Percentiles rank a stretch among this genome's conserved stretches.
Conservation (phyloP, 1,140 invertebrate genomes). For the honey bee (Apis mellifera) region DNA sequence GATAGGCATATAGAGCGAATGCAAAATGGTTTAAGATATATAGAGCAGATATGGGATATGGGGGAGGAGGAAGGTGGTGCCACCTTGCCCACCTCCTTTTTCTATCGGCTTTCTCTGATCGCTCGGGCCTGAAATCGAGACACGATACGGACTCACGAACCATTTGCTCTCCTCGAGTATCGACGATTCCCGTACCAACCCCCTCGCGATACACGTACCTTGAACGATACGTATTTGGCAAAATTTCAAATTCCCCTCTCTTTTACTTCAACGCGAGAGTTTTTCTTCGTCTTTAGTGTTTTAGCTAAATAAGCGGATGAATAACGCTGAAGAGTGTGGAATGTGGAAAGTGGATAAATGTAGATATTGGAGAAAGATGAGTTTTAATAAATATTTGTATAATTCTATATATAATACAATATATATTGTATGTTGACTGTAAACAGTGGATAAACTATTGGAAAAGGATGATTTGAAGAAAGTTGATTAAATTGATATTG, state of each 20-base stretch:
- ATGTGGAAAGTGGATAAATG: too few species aligned
- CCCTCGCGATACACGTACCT: constrained; percentile 20
- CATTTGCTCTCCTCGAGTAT: constrained; percentile 22
- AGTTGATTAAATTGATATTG: neutral
- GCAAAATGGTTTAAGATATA: constrained; percentile 18
- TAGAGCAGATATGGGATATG: constrained; percentile 5
- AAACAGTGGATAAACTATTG: neutral
- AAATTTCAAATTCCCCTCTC: constrained; percentile 7
- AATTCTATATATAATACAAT: neutral
- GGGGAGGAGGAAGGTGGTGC: neutral
- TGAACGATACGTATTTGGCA: constrained; percentile 25
- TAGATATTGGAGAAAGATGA: too few species aligned
- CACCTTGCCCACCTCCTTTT: too few species aligned
- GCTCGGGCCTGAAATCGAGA: constrained; percentile 42
- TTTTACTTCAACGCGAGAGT: too few species aligned
- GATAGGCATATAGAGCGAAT: neutral
- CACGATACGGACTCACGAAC: constrained; percentile 23
- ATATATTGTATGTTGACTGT: too few species aligned
- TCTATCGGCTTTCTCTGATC: constrained; percentile 25
- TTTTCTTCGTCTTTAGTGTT: neutral
- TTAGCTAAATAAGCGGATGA: constrained; percentile 28
- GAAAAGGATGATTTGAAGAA: neutral
- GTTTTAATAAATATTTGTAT: too few species aligned
- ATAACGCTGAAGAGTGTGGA: neutral
- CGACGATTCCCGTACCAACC: neutral